Evolutionary conservation across 2,113 vertebrate species (phyloP), one percentile per base, ranked within the genome.

Genomic region (Ptychochromis oligacanthus): DNA sequence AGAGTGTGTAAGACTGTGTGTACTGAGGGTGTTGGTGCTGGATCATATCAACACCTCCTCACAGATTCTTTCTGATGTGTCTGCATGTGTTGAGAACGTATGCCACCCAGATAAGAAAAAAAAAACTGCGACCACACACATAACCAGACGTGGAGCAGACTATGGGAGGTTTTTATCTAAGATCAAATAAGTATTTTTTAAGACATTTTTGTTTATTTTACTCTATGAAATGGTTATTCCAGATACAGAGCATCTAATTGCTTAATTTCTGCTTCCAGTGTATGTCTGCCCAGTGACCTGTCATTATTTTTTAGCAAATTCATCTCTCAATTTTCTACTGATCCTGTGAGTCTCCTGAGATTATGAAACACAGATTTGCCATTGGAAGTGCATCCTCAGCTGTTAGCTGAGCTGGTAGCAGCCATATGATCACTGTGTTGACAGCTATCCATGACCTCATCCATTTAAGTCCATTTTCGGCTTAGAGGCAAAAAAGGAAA

Each of bases 381-480:
- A 78, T 75, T 84, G 79, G 87, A 82, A 81, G 83, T 56, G 55
- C 87, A 87, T 92, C 88, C 77, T 90, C 79, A 85, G 84, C 88
- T 90, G 74, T 89, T 79, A 89, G 85, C 64, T 40, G 31, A 72
- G 87, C 77, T 91, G 86, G 92, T 87, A 93, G 91, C 87, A 80
- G 94, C 89, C 94, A 95, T 94, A 94, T 87, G 92, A 95, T 95
- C 94, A 91, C 88, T 86, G 95, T 91, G 95, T 90, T 95, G 95
- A 96, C 95, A 96, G 93, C 88, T 95, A 81, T 87, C 84, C 91
- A 90, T 95, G 95, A 96, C 92, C 93, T 95, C 90, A 94, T 94
- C 83, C 92, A 93, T 94, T 95, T 93, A 85, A 93, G 93, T 92
- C 90, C 89, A 94, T 92, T 92, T 92, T 93, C 90, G 59, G 87